Conservation (phyloP, 2,113 vertebrate species). For the Cettia cetti region DNA sequence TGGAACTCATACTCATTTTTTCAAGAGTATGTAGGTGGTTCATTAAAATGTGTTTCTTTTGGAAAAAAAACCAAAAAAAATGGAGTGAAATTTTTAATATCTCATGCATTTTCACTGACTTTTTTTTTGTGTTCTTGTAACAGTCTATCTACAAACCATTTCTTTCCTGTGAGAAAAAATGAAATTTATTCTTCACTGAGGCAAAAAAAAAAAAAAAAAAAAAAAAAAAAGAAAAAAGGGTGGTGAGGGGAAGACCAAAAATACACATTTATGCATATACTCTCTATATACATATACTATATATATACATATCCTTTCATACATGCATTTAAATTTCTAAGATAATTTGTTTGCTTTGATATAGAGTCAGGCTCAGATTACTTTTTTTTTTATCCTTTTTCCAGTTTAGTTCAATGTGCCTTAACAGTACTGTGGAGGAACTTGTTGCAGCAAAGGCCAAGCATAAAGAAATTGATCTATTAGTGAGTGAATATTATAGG, state of each 20-base stretch:
- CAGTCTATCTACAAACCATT: not conserved
- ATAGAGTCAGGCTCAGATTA: rapidly evolving
- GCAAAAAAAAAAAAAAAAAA: not conserved
- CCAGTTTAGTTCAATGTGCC: not conserved
- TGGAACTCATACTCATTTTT: not conserved
- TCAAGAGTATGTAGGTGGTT: not conserved
- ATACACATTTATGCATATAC: not conserved
- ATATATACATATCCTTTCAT: not conserved
- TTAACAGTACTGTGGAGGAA: not conserved
- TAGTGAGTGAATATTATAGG: not conserved
- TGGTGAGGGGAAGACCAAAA: rapidly evolving
- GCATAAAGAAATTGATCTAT: not conserved
- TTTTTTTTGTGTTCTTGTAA: not conserved
- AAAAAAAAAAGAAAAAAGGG: not conserved
- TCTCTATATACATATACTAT: no score
- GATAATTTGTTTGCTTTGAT: not conserved
- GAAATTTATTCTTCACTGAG: not conserved
- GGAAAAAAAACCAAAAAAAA: no score
- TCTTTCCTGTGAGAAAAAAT: not conserved
- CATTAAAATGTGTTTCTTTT: not conserved
- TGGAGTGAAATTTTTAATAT: not conserved
- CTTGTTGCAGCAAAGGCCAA: not conserved
- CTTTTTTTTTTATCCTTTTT: not conserved
- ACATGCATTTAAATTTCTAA: not conserved
- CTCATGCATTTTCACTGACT: not conserved